Evolutionary conservation across 2,888 invertebrate species (phyloP), one percentile per base, ranked within the genome.

Genomic region (Mythimna ferrago): DNA sequence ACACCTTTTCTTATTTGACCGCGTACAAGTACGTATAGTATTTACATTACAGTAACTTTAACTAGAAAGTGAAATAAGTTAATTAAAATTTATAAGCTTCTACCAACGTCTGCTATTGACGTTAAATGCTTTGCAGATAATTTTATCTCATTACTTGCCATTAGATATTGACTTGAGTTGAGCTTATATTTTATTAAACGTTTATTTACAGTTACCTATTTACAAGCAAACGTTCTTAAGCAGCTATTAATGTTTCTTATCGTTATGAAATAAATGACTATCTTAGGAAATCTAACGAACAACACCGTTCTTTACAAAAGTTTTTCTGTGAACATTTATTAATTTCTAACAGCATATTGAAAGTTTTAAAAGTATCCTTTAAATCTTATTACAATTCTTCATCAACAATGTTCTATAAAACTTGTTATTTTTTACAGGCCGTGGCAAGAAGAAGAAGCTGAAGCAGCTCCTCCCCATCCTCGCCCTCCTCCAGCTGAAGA

Each of bases 371-470:
- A 58, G 6, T 14, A 10, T 11, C 11, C 35, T 56, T 44, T 56
- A 10, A 57, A 19, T 48, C 10, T 51, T 21, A 26, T 19, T 61
- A 54, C 57, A 51, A 11, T 10, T 56, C 16, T 38, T 26, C 6
- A 56, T 26, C 19, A 26, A 26, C 38, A 65, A 60, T 44, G 32
- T 26, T 78, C 16, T 73, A 69, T 72, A 57, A 69, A 61, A 65
- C 1, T 58, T 72, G 41, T 74, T 81, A 72, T 82, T 80, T 75
- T 80, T 93, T 93, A 11, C 93, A 98, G 98, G 98, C 88, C 98
- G 98, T 89, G 98, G 98, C 90, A 98, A 98, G 95, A 98, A 98
- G 97, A 97, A 98, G 97, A 97, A 97, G 94, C 96, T 98, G 93
- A 98, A 98, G 96, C 97, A 97, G 88, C 97, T 98, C 88, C 92